These are phyloP conservation scores for Pimpla rufipes DNA, from an alignment of 2,888 invertebrate genomes.

Conservation along the genomic window DNA sequence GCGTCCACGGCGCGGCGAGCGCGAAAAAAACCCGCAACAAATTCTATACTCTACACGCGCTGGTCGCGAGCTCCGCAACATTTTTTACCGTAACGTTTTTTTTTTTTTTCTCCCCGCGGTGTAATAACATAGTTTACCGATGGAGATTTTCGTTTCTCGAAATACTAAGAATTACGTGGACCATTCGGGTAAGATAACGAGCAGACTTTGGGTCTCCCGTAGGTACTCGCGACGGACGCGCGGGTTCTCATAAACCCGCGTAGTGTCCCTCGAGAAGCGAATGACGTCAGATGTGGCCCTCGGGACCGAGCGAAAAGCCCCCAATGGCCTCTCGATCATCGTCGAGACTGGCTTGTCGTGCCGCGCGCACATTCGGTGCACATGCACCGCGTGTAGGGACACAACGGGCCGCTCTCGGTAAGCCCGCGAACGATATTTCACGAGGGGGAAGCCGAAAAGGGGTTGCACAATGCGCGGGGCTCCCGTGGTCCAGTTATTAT, in stretches of 20 bases:
- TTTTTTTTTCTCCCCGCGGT: background rate
- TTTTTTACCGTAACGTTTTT: background rate
- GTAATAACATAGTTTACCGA: too few relatives aligned
- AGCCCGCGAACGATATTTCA: conserved; percentile 15
- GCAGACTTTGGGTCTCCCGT: background rate
- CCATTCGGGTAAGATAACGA: background rate
- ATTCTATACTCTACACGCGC: conserved; percentile 16
- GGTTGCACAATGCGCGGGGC: conserved; percentile 19
- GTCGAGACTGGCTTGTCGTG: conserved; percentile 56
- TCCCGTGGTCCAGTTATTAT: conserved; percentile 28
- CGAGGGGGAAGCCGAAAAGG: conserved; percentile 24
- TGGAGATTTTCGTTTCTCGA: too few relatives aligned
- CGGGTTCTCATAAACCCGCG: conserved; percentile 19
- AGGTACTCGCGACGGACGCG: too few relatives aligned
- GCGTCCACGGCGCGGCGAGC: background rate
- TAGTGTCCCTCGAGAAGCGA: conserved; percentile 14
- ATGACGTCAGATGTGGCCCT: conserved; percentile 50
- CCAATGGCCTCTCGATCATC: conserved; percentile 56
- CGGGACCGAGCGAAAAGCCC: conserved; percentile 39
- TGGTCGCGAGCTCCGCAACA: background rate
- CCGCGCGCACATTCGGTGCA: conserved; percentile 51
- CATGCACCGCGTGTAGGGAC: conserved; percentile 1
- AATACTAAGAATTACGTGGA: too few relatives aligned
- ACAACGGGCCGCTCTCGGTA: conserved; percentile 11
- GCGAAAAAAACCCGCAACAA: background rate